Base-by-base conservation (phyloP, 2,797 vertebrate species). In the Dryobates pubescens region DNA sequence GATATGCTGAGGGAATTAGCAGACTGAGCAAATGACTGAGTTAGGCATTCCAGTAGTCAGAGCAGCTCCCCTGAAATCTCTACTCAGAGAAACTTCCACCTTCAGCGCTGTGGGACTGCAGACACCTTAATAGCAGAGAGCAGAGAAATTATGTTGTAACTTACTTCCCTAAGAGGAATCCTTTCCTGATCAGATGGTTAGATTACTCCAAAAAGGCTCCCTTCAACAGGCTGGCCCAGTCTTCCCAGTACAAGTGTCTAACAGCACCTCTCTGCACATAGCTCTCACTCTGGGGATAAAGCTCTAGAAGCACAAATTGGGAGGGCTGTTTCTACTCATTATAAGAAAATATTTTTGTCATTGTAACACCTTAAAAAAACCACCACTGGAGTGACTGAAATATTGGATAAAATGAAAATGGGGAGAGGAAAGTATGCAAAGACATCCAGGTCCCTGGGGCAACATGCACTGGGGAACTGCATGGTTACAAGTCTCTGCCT, bases 1-100 rank as follows among this genome's bases (percentile, higher is more conserved):
- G 17, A 67, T 43, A 75, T 11, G 26, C 57, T 17, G 10, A 82
- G 30, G 13, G 32, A 85, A 90, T 67, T 67, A 92, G 70, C 3
- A 58, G 0, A 82, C 17, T 51, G 30, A 20, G 54, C 85, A 92
- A 94, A 84, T 32, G 11, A 74, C 54, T 70, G 64, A 82, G 71
- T 45, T 62, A 47, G 64, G 13, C 74, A 84, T 74, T 88, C 51
- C 56, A 82, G 72, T 27, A 80, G 11, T 32, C 94, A 81, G 43
- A 89, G 41, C 79, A 75, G 20, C n/a, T 63, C 26, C 86, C 62
- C 47, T 57, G 64, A 82, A 90, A 82, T 65, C 69, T 78, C 58
- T 87, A 3, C 71, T 88, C 68, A 49, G 18, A 68, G 64, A 71
- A 82, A 69, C 22, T 47, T 71, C n/a, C 58, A 41, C 22, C 22